These are phyloP conservation scores for Tapera naevia DNA, from an alignment of 2,797 vertebrate genomes.

Conservation along the genomic window DNA sequence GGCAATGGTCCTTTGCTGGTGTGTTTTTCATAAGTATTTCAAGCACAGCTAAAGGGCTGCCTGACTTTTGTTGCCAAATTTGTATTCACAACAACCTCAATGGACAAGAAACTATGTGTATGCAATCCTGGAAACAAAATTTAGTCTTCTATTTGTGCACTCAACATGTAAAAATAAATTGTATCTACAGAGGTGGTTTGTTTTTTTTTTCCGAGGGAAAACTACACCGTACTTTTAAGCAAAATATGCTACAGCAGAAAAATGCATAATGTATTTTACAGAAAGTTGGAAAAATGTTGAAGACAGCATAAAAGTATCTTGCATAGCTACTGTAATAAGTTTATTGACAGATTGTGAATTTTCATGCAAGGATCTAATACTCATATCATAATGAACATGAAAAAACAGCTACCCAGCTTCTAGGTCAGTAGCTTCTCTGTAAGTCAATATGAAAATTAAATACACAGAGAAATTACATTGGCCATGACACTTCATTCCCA, in stretches of 20 bases:
- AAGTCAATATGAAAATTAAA: background rate
- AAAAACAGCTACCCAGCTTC: background rate
- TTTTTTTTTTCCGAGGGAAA: background rate
- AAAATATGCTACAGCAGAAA: constrained; percentile 47
- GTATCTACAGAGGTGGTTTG: background rate
- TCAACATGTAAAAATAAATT: constrained; percentile 40
- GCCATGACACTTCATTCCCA: background rate
- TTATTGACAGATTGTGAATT: constrained; percentile 13
- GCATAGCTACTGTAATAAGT: background rate
- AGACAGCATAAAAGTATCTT: constrained; percentile 33
- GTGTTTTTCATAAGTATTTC: constrained; percentile 60
- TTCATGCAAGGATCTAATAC: background rate
- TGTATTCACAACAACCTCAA: constrained; percentile 34
- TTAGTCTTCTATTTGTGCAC: background rate
- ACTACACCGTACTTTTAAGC: background rate
- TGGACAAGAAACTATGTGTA: constrained; percentile 24
- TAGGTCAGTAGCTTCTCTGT: background rate
- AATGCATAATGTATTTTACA: constrained; percentile 32
- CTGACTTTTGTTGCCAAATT: constrained; percentile 47
- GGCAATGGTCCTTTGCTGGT: background rate
- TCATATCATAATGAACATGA: background rate
- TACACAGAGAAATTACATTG: background rate
- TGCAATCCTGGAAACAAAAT: constrained; percentile 11
- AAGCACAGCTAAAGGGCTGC: constrained; percentile 46
- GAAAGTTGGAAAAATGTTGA: constrained; percentile 34